Conservation (phyloP, 2,113 vertebrate species). For the Callaeas wilsoni region DNA sequence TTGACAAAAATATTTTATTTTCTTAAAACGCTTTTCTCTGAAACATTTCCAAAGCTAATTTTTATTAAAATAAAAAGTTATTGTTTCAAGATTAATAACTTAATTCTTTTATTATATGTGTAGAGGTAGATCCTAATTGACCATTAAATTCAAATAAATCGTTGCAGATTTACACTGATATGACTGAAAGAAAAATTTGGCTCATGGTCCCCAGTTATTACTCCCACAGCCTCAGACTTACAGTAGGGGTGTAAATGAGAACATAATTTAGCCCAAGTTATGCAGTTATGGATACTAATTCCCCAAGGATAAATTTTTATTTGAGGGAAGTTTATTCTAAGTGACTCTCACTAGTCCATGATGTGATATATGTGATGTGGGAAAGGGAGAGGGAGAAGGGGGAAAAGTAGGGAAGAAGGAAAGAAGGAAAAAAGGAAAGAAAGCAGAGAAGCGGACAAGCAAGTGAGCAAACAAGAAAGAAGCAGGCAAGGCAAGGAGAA, state of each 20-base stretch:
- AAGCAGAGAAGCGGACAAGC: neutral
- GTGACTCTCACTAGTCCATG: neutral
- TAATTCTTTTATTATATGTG: neutral
- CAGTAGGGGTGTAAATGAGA: constrained; percentile 6
- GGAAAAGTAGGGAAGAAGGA: too few species aligned
- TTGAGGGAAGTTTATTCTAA: constrained; percentile 11
- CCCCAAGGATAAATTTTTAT: neutral
- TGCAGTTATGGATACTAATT: constrained; percentile 7
- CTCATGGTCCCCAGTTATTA: neutral
- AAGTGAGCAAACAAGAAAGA: neutral
- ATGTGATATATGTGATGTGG: neutral
- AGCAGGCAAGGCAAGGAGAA: fast-evolving
- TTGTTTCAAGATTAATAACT: neutral
- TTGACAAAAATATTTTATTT: neutral
- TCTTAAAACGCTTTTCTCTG: neutral
- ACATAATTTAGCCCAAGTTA: constrained; percentile 15
- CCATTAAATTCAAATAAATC: constrained; percentile 22
- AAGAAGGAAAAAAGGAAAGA: neutral
- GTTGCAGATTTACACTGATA: neutral
- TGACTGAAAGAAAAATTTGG: constrained; percentile 31
- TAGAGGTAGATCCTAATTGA: neutral
- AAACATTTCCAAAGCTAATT: neutral
- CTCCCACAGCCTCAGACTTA: neutral
- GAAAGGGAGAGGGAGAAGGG: neutral
- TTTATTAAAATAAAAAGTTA: neutral